Evolutionary conservation across 2,797 vertebrate genomes (phyloP), one percentile per base, ranked within the genome.

Genomic region (Parotocinclus haroldoi): DNA sequence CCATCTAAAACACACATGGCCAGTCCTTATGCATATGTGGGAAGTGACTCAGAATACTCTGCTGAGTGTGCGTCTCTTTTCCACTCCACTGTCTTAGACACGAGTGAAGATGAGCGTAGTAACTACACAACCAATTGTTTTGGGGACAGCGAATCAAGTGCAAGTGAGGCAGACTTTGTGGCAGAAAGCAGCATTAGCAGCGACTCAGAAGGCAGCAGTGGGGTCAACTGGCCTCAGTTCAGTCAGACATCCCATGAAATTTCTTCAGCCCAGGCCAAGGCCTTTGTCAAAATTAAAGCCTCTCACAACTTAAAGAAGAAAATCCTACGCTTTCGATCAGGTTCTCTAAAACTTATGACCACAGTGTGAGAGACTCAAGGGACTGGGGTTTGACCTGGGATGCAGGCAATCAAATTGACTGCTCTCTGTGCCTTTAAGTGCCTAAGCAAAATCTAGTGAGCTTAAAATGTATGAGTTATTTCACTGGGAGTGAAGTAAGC

Each of bases 271-370:
- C 88, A 92, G 0, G 80, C 89, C 0, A 94, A 95, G 77, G 85
- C 93, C 40, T 93, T 93, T 27, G 90, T 98, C 52, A 98, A 96
- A 86, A 96, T 98, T 62, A 98, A 97, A 81, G 96, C 96, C 0
- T 98, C 96, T 0, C 94, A 94, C 61, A 93, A 94, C 83, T 92
- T 98, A 78, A 98, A 98, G 89, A 98, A 92, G 88, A 98, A 93
- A 78, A 98, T 98, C 76, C 90, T 98, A 1, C 89, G 94, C 72
- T 98, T 96, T 83, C 89, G 92, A 49, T 94, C 94, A 0, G 95
- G 96, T 55, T 97, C 96, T 3, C 83, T 98, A 69, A 98, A 95
- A 79, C 90, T 98, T 71, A 98, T 98, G 95, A 98, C 96, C 0
- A 98, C 96, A 0, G 93, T 98, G 54, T 96, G 86, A 93, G 48